These are phyloP conservation scores for Mayetiola destructor DNA, from an alignment of 2,888 invertebrate species.

Conservation along the genomic window DNA sequence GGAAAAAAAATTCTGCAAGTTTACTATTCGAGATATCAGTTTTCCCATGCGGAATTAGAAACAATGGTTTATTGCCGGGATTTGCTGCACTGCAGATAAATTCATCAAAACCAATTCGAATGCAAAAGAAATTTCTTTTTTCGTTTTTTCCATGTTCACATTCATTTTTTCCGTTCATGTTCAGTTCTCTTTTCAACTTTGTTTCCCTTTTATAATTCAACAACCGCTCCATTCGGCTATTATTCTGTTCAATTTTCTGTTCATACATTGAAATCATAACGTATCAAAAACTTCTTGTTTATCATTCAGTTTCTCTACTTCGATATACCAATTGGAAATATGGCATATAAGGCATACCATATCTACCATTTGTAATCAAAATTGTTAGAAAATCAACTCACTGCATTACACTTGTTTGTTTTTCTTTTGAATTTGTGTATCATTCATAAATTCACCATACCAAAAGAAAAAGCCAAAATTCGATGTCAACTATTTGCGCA, in stretches of 20 bases:
- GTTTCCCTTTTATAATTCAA: not conserved
- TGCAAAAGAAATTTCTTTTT: not conserved
- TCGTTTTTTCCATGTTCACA: not conserved
- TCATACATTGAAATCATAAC: too few species aligned
- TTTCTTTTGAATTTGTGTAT: slow-evolving; percentile 6
- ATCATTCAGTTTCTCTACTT: not conserved
- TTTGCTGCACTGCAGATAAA: slow-evolving; percentile 11
- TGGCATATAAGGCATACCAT: too few species aligned
- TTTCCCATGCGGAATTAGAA: too few species aligned
- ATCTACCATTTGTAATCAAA: not conserved
- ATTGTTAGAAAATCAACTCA: slow-evolving; percentile 4
- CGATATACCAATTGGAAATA: too few species aligned
- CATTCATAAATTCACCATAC: too few species aligned
- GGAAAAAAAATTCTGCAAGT: too few species aligned
- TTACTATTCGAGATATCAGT: too few species aligned
- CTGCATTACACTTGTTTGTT: slow-evolving; percentile 8
- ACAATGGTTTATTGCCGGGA: not conserved
- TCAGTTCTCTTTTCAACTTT: not conserved
- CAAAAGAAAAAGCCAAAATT: too few species aligned
- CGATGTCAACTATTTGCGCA: too few species aligned
- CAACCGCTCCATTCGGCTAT: not conserved
- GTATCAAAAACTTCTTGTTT: not conserved
- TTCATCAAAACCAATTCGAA: slow-evolving; percentile 4
- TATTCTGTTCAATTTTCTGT: not conserved
- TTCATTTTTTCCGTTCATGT: not conserved